A percentile compares a stretch with the other conserved stretches of the same genome.
Evolutionary conservation across 1,140 invertebrate genomes (phyloP).

Genomic region (Neuroterus valhalla): DNA sequence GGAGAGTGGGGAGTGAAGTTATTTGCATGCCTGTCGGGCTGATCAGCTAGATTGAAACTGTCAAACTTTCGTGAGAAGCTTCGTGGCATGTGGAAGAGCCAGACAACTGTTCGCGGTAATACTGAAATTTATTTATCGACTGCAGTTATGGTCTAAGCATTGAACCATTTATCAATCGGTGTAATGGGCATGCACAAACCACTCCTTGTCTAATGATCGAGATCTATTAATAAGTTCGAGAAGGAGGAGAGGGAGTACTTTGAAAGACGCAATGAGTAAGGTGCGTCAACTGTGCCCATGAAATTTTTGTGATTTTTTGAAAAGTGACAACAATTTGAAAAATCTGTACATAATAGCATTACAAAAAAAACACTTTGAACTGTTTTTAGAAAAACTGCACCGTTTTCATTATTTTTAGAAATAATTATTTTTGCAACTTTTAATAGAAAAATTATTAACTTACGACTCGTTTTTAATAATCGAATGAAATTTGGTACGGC

Average conservation of each 20-base stretch:
- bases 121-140: conserved; percentile 27
- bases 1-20: conserved; percentile 26
- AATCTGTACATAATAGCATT: too few species aligned
- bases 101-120: conserved; percentile 37
- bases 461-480: too few species aligned
- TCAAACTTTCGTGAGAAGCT: conserved; percentile 51
- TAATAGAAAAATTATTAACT: too few species aligned
- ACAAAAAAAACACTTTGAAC: too few species aligned
- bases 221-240: background rate
- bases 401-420: too few species aligned
- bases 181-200: conserved; percentile 21
- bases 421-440: too few species aligned
- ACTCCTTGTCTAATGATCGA: background rate
- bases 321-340: too few species aligned
- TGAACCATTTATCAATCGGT: background rate
- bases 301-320: too few species aligned
- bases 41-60: conserved; percentile 59
- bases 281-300: too few species aligned
- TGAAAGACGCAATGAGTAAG: background rate
- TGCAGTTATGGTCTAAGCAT: background rate
- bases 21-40: conserved; percentile 22
- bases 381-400: too few species aligned
- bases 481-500: too few species aligned
- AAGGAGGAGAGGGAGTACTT: background rate
- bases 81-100: conserved; percentile 35